Conservation (phyloP, 2,113 vertebrate species). For the Varanus komodoensis region DNA sequence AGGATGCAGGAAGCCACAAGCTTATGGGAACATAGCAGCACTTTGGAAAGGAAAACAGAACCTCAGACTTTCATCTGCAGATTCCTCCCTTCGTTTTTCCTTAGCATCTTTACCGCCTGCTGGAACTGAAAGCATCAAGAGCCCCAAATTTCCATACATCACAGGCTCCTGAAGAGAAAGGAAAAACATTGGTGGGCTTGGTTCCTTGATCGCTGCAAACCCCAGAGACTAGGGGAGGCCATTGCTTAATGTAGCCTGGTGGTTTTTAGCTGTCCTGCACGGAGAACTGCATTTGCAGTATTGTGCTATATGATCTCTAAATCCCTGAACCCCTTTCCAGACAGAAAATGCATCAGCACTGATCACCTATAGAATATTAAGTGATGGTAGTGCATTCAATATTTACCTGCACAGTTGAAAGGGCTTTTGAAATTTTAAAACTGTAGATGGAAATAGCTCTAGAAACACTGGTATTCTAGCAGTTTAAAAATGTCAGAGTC, state of each 20-base stretch:
- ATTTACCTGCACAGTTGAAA: not conserved
- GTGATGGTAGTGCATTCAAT: not conserved
- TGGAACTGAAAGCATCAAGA: slow-evolving; percentile 56
- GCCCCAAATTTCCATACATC: slow-evolving; percentile 48
- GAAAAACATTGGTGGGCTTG: slow-evolving; percentile 46
- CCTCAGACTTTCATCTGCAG: slow-evolving; percentile 76
- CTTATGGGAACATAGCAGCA: slow-evolving; percentile 76
- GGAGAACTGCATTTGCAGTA: not conserved
- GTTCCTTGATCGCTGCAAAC: slow-evolving; percentile 38
- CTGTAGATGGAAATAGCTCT: not conserved
- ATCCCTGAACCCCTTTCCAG: not conserved
- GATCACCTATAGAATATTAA: not conserved
- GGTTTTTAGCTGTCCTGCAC: slow-evolving; percentile 35
- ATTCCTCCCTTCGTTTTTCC: slow-evolving; percentile 59
- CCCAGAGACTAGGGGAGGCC: slow-evolving; percentile 29
- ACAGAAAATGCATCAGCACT: slow-evolving; percentile 16
- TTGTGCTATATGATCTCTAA: slow-evolving; percentile 1
- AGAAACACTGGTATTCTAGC: not conserved
- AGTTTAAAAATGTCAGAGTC: not conserved
- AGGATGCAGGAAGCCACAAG: slow-evolving; percentile 80
- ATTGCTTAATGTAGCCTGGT: not conserved
- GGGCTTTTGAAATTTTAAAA: not conserved
- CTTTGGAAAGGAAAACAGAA: slow-evolving; percentile 80
- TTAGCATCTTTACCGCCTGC: slow-evolving; percentile 70
- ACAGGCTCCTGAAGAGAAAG: slow-evolving; percentile 45